A percentile compares a stretch with the other conserved stretches of the same genome.
phyloP scores from a whole-genome alignment of 2,797 vertebrate genomes.

The Falco columbarius region DNA sequence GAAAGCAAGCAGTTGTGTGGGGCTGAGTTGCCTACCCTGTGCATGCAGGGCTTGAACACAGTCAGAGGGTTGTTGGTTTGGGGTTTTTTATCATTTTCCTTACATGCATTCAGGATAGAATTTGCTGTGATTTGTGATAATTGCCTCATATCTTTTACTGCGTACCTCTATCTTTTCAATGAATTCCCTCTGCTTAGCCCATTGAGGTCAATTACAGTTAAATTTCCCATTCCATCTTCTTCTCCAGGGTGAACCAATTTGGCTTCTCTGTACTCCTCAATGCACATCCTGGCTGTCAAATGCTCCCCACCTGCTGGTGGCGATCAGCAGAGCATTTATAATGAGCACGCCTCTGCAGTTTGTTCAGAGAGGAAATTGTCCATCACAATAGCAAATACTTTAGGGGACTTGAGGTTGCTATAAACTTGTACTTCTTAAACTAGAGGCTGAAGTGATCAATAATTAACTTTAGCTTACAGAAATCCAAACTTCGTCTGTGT shows the following conservation, averaged over 20 bases:
- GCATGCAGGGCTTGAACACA: neutral
- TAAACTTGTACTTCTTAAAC: neutral
- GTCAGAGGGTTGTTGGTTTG: too few species aligned
- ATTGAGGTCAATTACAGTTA: neutral
- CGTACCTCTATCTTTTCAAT: neutral
- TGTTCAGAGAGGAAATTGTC: neutral
- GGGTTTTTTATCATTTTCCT: neutral
- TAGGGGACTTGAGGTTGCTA: neutral
- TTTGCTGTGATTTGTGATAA: neutral
- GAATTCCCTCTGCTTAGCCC: neutral
- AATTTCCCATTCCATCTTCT: neutral
- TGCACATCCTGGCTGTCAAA: neutral
- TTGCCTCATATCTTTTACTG: neutral
- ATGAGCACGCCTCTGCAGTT: neutral
- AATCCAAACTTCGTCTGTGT: neutral
- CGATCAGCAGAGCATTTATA: neutral
- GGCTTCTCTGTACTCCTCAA: neutral
- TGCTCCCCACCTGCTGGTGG: too few species aligned
- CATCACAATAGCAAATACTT: neutral
- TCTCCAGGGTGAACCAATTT: neutral
- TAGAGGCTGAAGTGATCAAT: neutral
- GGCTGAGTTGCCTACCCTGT: neutral
- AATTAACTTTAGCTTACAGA: neutral
- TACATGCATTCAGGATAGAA: neutral
- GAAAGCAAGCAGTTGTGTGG: rapidly evolving